Conservation (phyloP, 2,888 invertebrate genomes). For the Poecilobothrus nobilitatus region DNA sequence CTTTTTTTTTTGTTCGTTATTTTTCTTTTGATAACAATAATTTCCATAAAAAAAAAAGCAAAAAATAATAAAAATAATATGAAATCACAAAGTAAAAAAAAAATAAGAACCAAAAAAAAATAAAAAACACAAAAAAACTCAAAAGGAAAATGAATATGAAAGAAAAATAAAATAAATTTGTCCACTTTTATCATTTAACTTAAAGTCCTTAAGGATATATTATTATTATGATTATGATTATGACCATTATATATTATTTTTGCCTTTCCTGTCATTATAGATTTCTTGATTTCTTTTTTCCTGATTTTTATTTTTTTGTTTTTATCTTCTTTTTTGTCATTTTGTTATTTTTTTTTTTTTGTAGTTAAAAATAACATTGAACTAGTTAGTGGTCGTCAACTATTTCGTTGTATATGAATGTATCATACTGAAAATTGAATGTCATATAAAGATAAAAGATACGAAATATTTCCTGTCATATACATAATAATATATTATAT, state of each 20-base stretch:
- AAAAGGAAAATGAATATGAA: neutral
- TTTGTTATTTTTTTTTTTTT: too few relatives aligned
- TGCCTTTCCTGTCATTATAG: conserved; percentile 6
- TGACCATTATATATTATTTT: conserved; percentile 6
- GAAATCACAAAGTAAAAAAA: too few relatives aligned
- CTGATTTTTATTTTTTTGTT: too few relatives aligned
- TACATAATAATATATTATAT: too few relatives aligned
- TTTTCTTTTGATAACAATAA: neutral
- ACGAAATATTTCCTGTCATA: neutral
- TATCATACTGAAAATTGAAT: neutral
- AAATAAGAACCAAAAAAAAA: neutral
- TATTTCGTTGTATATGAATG: neutral
- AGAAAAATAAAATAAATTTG: conserved; percentile 2
- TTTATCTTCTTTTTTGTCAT: too few relatives aligned
- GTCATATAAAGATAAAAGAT: neutral
- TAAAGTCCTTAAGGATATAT: conserved; percentile 1
- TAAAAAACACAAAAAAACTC: neutral
- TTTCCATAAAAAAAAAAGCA: neutral
- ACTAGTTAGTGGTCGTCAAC: neutral
- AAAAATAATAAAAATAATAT: too few relatives aligned
- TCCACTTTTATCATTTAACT: conserved; percentile 4
- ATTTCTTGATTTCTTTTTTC: neutral
- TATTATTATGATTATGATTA: conserved; percentile 6
- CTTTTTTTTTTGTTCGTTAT: neutral
- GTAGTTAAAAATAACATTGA: neutral